These are phyloP conservation scores for Streptopelia turtur DNA, from an alignment of 2,797 vertebrate genomes.

Conservation along the genomic window DNA sequence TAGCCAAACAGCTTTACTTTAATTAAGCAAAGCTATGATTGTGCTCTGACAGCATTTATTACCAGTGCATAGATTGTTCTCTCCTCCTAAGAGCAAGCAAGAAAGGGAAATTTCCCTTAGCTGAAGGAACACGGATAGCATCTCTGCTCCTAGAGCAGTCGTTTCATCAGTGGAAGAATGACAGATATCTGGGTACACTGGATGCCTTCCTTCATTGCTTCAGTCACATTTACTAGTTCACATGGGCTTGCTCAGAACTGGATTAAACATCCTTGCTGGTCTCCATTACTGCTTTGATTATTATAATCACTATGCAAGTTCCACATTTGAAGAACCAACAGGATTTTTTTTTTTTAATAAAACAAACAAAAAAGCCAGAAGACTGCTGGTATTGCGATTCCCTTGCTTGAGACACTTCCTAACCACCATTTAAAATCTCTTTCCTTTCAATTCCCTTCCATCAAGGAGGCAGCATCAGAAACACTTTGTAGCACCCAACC, in stretches of 20 bases:
- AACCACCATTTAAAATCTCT: not conserved
- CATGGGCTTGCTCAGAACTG: not conserved
- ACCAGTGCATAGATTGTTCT: not conserved
- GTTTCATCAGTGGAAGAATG: not conserved
- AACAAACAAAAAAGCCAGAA: not conserved
- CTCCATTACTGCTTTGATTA: not conserved
- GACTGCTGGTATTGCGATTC: not conserved
- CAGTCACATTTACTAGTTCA: not conserved
- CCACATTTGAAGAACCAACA: not conserved
- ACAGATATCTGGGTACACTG: not conserved
- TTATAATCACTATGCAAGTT: not conserved
- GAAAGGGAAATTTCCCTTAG: not conserved
- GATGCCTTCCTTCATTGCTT: not conserved
- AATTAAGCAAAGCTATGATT: constrained; percentile 1
- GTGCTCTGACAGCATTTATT: constrained; percentile 10
- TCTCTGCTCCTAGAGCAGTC: not conserved
- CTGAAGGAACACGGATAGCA: not conserved
- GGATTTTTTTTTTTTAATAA: not conserved
- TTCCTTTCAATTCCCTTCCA: not conserved
- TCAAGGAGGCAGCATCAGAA: not conserved
- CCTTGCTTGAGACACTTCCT: not conserved
- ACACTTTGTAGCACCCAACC: not conserved
- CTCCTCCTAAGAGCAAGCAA: not conserved
- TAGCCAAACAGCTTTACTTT: constrained; percentile 15
- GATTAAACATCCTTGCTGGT: not conserved